phyloP scores from a whole-genome alignment of 2,888 invertebrate species.

The Nysson spinosus region DNA sequence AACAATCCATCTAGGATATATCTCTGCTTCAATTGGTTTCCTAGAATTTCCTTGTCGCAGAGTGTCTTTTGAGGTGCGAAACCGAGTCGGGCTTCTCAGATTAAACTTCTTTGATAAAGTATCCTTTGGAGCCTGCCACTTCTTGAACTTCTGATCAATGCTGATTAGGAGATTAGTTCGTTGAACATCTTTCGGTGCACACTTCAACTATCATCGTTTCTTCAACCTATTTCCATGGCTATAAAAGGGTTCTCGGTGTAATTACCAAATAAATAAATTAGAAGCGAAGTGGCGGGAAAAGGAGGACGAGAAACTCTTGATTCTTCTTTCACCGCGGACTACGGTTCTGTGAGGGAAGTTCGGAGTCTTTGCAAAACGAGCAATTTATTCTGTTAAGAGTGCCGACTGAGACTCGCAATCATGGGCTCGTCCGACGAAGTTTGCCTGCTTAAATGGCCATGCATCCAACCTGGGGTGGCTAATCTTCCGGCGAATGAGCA shows the following conservation, averaged over 20 bases:
- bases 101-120: neutral
- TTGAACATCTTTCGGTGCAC: neutral
- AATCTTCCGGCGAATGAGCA: conserved; percentile 64
- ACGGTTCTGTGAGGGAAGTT: conserved; percentile 26
- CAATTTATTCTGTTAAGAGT: conserved; percentile 60
- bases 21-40: conserved; percentile 43
- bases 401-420: conserved; percentile 56
- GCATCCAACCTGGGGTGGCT: conserved; percentile 58
- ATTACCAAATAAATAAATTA: conserved; percentile 24
- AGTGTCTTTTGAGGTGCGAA: neutral
- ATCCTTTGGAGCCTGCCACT: neutral
- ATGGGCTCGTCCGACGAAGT: conserved; percentile 57
- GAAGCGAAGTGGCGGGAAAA: neutral
- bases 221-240: neutral
- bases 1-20: conserved; percentile 62
- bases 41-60: conserved; percentile 27
- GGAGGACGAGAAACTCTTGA: neutral
- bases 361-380: conserved; percentile 41
- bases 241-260: neutral
- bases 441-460: conserved; percentile 62
- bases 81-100: neutral
- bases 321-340: conserved; percentile 4
- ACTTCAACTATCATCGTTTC: neutral
- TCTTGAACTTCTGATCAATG: too few relatives aligned
- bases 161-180: too few relatives aligned